A percentile compares a stretch with the other conserved stretches of the same genome.
Conservation (phyloP, 2,888 invertebrate genomes). For the Strigamia maritima region DNA sequence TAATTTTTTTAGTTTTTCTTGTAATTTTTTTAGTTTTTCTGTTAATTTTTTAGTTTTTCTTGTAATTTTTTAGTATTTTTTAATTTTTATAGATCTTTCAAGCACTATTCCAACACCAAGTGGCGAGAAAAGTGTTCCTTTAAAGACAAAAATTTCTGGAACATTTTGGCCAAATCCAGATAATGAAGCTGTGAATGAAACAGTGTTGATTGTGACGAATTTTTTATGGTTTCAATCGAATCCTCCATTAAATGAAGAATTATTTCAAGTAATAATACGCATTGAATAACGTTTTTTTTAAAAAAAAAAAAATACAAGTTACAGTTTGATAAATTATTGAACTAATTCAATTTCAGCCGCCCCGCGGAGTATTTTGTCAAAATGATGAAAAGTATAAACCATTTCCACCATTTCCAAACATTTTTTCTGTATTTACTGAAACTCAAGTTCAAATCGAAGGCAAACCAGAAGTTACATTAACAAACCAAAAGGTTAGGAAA, state of each 20-base stretch:
- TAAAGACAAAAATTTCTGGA: not conserved
- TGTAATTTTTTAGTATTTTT: too few species aligned
- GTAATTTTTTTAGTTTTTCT: too few species aligned
- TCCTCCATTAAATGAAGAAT: not conserved
- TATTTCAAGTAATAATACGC: not conserved
- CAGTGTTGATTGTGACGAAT: not conserved
- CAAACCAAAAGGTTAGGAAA: not conserved
- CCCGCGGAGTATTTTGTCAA: not conserved
- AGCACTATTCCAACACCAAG: not conserved
- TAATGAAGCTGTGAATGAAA: not conserved
- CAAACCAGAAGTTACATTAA: not conserved
- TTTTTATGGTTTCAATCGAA: not conserved
- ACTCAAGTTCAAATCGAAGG: not conserved
- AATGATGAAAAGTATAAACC: not conserved
- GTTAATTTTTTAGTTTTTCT: too few species aligned
- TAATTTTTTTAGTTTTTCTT: too few species aligned
- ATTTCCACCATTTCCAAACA: not conserved
- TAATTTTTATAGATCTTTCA: not conserved
- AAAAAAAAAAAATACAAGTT: too few species aligned
- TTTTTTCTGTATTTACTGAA: not conserved
- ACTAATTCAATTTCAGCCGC: not conserved
- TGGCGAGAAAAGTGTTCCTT: not conserved
- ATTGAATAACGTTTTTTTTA: too few species aligned
- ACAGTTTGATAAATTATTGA: too few species aligned
- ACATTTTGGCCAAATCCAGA: not conserved